These are phyloP conservation scores for Melanchra persicariae DNA, from an alignment of 2,888 invertebrate species.

Conservation along the genomic window DNA sequence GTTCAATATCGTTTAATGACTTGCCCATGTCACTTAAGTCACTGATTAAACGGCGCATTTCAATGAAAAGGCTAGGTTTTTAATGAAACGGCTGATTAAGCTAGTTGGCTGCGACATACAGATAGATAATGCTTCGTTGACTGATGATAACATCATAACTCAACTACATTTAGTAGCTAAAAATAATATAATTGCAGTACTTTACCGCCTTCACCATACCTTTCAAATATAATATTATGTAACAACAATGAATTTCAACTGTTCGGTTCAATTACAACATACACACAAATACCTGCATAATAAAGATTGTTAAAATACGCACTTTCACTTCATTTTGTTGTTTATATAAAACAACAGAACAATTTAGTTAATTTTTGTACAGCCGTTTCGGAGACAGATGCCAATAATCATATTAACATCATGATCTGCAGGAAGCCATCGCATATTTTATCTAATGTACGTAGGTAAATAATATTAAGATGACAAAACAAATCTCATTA, in stretches of 20 bases:
- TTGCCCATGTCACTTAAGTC: too few relatives aligned
- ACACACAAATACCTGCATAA: constrained; percentile 10
- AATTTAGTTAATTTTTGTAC: constrained; percentile 6
- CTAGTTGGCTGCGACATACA: too few relatives aligned
- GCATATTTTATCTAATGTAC: neutral
- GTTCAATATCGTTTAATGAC: too few relatives aligned
- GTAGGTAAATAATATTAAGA: neutral
- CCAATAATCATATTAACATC: constrained; percentile 6
- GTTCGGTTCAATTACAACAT: constrained; percentile 17
- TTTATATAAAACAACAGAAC: constrained; percentile 11
- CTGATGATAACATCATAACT: too few relatives aligned
- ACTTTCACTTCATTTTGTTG: constrained; percentile 35
- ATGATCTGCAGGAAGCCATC: neutral
- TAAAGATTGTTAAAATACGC: constrained; percentile 1
- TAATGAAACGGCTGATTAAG: too few relatives aligned
- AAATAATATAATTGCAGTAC: neutral
- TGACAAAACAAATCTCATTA: too few relatives aligned
- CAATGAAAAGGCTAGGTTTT: too few relatives aligned
- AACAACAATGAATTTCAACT: constrained; percentile 17
- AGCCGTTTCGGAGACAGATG: neutral
- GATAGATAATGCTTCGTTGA: too few relatives aligned
- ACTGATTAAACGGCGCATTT: too few relatives aligned
- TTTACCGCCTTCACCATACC: neutral
- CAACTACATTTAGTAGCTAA: neutral
- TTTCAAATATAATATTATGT: constrained; percentile 17